phyloP scores from a whole-genome alignment of 2,797 vertebrate species.

The Mastacembelus armatus region DNA sequence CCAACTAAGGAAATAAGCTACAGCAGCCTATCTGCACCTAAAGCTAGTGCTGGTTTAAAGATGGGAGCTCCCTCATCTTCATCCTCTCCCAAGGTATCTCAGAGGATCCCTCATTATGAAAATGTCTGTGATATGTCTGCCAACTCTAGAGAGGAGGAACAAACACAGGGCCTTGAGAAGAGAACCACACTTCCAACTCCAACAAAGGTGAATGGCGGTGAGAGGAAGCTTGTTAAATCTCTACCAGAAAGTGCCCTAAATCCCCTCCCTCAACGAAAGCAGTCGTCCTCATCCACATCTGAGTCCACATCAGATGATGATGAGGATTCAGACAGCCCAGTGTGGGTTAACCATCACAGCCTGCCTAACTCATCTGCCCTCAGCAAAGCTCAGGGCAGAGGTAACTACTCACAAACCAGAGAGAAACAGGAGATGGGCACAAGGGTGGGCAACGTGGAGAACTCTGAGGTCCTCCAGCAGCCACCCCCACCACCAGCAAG shows the following conservation, averaged over 20 bases:
- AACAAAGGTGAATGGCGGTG: slow-evolving; percentile 69
- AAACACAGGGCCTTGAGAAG: slow-evolving; percentile 71
- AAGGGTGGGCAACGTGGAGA: slow-evolving; percentile 48
- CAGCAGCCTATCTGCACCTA: slow-evolving; percentile 77
- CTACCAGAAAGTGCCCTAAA: slow-evolving; percentile 75
- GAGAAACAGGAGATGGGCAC: slow-evolving; percentile 71
- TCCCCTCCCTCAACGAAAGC: slow-evolving; percentile 55
- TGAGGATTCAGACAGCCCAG: slow-evolving; percentile 77
- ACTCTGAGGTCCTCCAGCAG: slow-evolving; percentile 60
- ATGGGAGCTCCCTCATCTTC: slow-evolving; percentile 42
- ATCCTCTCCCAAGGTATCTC: slow-evolving; percentile 71
- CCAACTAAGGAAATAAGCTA: slow-evolving; percentile 78
- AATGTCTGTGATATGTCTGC: slow-evolving; percentile 83
- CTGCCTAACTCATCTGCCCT: slow-evolving; percentile 70
- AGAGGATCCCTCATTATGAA: slow-evolving; percentile 87
- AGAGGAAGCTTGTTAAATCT: slow-evolving; percentile 79
- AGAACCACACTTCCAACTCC: slow-evolving; percentile 81
- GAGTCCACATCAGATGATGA: slow-evolving; percentile 77
- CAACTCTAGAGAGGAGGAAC: slow-evolving; percentile 59
- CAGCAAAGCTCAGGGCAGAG: slow-evolving; percentile 64
- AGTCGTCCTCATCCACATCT: slow-evolving; percentile 84
- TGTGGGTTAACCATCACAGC: slow-evolving; percentile 84
- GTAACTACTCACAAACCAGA: slow-evolving; percentile 58
- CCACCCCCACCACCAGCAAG: slow-evolving; percentile 71
- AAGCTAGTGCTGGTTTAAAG: slow-evolving; percentile 67